Evolutionary conservation across 2,888 invertebrate genomes (phyloP).

Genomic region (Scelioninae gen. 2): DNA sequence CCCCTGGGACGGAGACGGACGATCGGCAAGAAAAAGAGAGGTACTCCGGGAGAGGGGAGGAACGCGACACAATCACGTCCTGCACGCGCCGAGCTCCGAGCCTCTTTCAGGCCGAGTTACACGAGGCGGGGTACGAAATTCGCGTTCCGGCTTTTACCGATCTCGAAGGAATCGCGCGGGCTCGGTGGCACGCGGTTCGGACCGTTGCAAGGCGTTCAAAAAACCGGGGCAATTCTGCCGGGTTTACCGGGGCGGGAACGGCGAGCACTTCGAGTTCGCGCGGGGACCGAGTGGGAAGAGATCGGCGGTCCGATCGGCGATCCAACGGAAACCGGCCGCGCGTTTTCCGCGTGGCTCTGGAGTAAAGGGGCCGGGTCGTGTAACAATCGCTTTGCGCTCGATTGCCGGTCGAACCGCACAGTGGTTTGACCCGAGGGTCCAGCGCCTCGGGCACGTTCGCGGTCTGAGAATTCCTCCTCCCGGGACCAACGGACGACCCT

Average conservation of each 20-base stretch:
- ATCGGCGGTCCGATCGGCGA: no score
- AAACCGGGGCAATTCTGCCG: no score
- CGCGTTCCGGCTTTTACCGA: no score
- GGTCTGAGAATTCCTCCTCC: constrained; percentile 74
- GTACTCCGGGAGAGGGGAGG: constrained; percentile 63
- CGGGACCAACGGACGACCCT: constrained; percentile 71
- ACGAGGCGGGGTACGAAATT: constrained; percentile 14
- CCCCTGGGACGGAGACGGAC: constrained; percentile 44
- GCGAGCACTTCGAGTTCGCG: no score
- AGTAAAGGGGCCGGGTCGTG: no score
- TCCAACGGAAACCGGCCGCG: no score
- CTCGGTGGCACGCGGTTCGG: no score
- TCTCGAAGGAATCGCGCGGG: no score
- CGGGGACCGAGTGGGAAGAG: no score
- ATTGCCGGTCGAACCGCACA: constrained; percentile 69
- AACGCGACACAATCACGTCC: constrained; percentile 74
- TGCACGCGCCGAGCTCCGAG: constrained; percentile 75
- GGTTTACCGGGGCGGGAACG: no score
- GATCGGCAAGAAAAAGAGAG: constrained; percentile 63
- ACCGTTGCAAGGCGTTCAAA: no score
- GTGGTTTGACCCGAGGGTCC: constrained; percentile 73
- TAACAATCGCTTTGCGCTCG: constrained; percentile 66
- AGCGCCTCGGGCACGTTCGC: constrained; percentile 70
- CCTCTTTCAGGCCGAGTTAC: constrained; percentile 70
- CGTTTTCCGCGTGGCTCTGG: no score